Percentiles rank a stretch among this genome's conserved stretches.
Conservation (phyloP, 2,888 invertebrate genomes). For the Ashinkailepas kermadecensis region DNA sequence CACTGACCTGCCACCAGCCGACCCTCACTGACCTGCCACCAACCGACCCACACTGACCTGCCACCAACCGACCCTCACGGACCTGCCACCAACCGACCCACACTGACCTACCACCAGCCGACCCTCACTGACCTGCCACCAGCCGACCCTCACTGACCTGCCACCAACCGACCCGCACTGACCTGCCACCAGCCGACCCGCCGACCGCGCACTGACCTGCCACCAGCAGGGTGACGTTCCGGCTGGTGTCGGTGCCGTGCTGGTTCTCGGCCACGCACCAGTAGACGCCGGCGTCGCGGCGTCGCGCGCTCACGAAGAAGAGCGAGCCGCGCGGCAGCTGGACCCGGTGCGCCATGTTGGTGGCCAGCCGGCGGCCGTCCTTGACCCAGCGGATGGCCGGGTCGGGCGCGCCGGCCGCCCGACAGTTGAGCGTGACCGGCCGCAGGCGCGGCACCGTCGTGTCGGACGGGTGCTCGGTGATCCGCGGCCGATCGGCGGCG, state of each 20-base stretch:
- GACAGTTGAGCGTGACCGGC: constrained; percentile 93
- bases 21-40: too few species aligned
- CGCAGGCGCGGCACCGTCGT: constrained; percentile 92
- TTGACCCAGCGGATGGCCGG: constrained; percentile 90
- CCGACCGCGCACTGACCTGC: constrained; percentile 60
- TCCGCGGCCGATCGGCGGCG: constrained; percentile 64
- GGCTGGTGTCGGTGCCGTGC: constrained; percentile 78
- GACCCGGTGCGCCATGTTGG: constrained; percentile 60
- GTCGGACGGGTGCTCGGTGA: constrained; percentile 95
- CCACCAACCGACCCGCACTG: too few species aligned
- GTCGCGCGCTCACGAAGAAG: constrained; percentile 88
- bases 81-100: too few species aligned
- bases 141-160: too few species aligned
- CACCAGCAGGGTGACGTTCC: constrained; percentile 89
- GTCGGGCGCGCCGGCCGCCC: constrained; percentile 88
- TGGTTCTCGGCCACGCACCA: constrained; percentile 94
- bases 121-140: too few species aligned
- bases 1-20: too few species aligned
- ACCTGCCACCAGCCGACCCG: too few species aligned
- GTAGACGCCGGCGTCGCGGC: constrained; percentile 76
- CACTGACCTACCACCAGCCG: too few species aligned
- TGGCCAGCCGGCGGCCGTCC: constrained; percentile 61
- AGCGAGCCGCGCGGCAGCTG: constrained; percentile 82
- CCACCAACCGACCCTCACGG: too few species aligned
- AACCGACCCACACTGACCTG: too few species aligned